phyloP scores from a whole-genome alignment of 2,797 vertebrate species.

The Lerista edwardsae region DNA sequence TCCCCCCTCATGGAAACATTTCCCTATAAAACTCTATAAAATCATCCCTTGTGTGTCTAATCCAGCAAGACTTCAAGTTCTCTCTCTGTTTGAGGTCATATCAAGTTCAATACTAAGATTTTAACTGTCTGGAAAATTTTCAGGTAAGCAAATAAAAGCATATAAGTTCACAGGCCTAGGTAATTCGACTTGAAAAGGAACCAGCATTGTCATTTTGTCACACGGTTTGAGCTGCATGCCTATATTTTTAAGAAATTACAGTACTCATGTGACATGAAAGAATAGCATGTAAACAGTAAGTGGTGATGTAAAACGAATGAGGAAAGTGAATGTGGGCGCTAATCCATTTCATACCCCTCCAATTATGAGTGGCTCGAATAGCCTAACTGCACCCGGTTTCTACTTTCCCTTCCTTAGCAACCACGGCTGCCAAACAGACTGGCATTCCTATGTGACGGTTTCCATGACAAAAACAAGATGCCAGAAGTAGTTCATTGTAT shows the following conservation, averaged over 20 bases:
- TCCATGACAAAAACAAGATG: constrained; percentile 67
- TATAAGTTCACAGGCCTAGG: constrained; percentile 32
- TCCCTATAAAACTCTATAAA: not conserved
- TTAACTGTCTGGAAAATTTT: constrained; percentile 34
- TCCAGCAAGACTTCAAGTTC: constrained; percentile 1
- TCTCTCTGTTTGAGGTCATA: not conserved
- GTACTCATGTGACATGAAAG: constrained; percentile 24
- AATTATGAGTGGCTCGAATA: constrained; percentile 34
- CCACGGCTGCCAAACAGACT: constrained; percentile 37
- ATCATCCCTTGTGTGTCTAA: not conserved
- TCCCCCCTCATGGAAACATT: not conserved
- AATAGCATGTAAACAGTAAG: constrained; percentile 41
- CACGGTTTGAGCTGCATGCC: constrained; percentile 22
- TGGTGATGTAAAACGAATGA: constrained; percentile 29
- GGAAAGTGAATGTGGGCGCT: constrained; percentile 30
- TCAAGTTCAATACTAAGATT: not conserved
- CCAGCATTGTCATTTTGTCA: not conserved
- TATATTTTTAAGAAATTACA: constrained; percentile 40
- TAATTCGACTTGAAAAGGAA: constrained; percentile 29
- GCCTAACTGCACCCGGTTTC: constrained; percentile 48
- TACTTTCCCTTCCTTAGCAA: constrained; percentile 48
- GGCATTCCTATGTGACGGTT: constrained; percentile 62
- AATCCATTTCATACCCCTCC: constrained; percentile 40
- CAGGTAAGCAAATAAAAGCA: constrained; percentile 50
- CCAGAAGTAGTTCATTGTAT: constrained; percentile 32